Evolutionary conservation across 1,140 invertebrate species (phyloP).

Genomic region (Oncopeltus fasciatus): DNA sequence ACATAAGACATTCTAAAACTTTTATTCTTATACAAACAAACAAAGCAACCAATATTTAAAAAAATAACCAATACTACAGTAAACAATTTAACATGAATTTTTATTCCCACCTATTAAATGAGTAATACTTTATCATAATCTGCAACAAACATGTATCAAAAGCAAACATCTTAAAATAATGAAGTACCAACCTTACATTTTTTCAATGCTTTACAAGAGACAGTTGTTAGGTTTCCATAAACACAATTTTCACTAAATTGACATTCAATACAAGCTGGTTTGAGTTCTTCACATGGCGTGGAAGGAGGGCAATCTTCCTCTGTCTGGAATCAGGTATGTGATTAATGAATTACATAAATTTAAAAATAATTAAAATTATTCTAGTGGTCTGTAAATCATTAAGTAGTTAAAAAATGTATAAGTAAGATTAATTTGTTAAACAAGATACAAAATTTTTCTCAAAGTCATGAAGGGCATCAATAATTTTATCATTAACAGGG

Average conservation of each 20-base stretch:
- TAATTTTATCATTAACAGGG: too few relatives aligned
- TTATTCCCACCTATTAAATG: not conserved
- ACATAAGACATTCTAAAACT: too few relatives aligned
- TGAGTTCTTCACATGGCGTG: conserved; percentile 13
- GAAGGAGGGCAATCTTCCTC: not conserved
- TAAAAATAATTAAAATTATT: not conserved
- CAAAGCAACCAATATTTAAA: too few relatives aligned
- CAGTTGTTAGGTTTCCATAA: conserved; percentile 24
- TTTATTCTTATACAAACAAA: too few relatives aligned
- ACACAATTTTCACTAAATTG: conserved; percentile 23
- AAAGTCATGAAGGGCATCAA: too few relatives aligned
- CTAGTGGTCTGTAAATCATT: too few relatives aligned
- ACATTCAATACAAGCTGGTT: conserved; percentile 24
- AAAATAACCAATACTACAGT: too few relatives aligned
- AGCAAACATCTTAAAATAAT: not conserved
- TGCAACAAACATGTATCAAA: too few relatives aligned
- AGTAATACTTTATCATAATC: too few relatives aligned
- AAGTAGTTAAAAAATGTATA: too few relatives aligned
- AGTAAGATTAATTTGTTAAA: too few relatives aligned
- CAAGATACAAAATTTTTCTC: too few relatives aligned
- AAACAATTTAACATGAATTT: conserved; percentile 4
- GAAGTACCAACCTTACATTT: conserved; percentile 18
- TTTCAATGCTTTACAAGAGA: conserved; percentile 19
- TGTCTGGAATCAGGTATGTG: conserved; percentile 2
- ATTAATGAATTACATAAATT: not conserved